Evolutionary conservation across 2,888 invertebrate genomes (phyloP).

Genomic region (Sinotaia quadrata): DNA sequence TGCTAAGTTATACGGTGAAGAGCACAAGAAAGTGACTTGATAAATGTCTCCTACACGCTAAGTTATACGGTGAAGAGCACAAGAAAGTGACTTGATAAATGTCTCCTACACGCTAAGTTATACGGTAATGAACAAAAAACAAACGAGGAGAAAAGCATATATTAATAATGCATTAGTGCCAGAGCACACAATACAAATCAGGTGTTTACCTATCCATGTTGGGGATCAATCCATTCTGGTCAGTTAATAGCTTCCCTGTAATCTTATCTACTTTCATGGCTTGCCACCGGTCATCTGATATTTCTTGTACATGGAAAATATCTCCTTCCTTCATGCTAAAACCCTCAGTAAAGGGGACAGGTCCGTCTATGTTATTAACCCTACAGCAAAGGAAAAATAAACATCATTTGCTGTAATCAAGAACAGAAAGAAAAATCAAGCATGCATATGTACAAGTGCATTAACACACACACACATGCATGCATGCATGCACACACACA

Average conservation of each 20-base stretch:
- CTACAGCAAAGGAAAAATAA: conserved; percentile 1
- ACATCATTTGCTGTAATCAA: no score
- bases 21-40: no score
- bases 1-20: no score
- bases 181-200: not conserved
- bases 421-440: no score
- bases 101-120: no score
- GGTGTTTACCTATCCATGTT: conserved; percentile 11
- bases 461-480: no score
- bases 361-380: conserved; percentile 12
- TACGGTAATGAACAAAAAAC: no score
- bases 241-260: not conserved
- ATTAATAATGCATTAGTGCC: not conserved
- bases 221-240: conserved; percentile 8
- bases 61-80: no score
- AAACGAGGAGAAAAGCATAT: not conserved
- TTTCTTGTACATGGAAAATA: conserved; percentile 2
- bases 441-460: no score
- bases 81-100: no score
- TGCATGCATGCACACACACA: no score
- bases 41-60: no score
- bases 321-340: conserved; percentile 18
- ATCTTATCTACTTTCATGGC: conserved; percentile 9
- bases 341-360: not conserved
- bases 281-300: conserved; percentile 2